Evolutionary conservation across 1,140 invertebrate species (phyloP).

Genomic region (Drosophila neocordata): DNA sequence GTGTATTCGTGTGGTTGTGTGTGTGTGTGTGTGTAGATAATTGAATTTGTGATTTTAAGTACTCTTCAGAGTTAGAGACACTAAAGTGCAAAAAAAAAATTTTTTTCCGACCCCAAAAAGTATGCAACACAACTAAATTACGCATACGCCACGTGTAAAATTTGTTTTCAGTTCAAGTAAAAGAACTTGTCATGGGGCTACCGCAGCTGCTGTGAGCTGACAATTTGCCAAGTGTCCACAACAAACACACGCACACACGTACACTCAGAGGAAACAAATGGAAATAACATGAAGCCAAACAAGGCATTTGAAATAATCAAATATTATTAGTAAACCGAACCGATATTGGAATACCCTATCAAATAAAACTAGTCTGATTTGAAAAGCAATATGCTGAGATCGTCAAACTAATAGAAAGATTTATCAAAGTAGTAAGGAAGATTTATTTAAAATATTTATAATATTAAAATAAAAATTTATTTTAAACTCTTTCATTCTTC

Average conservation of each 20-base stretch:
- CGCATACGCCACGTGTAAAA: constrained; percentile 76
- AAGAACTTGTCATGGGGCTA: constrained; percentile 16
- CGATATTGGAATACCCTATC: neutral
- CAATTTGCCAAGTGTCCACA: constrained; percentile 77
- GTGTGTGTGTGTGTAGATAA: constrained; percentile 45
- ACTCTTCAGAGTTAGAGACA: constrained; percentile 53
- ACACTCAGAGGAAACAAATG: constrained; percentile 22
- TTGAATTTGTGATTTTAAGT: constrained; percentile 80
- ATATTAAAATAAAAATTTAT: no score
- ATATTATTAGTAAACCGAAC: constrained; percentile 18
- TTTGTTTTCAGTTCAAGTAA: constrained; percentile 39
- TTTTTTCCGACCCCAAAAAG: constrained; percentile 62
- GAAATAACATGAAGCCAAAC: constrained; percentile 33
- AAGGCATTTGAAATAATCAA: constrained; percentile 26
- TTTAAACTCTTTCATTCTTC: no score
- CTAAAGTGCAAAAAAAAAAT: constrained; percentile 64
- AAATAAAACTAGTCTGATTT: neutral
- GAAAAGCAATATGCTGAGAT: no score
- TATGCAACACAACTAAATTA: constrained; percentile 74
- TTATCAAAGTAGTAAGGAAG: no score
- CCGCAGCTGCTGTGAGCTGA: constrained; percentile 47
- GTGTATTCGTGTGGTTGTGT: constrained; percentile 28
- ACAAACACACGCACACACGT: constrained; percentile 53
- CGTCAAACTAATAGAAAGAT: no score
- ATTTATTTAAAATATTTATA: no score